A percentile compares a stretch with the other conserved stretches of the same genome.
Conservation (phyloP, 1,140 invertebrate species). For the Ridgeia piscesae region DNA sequence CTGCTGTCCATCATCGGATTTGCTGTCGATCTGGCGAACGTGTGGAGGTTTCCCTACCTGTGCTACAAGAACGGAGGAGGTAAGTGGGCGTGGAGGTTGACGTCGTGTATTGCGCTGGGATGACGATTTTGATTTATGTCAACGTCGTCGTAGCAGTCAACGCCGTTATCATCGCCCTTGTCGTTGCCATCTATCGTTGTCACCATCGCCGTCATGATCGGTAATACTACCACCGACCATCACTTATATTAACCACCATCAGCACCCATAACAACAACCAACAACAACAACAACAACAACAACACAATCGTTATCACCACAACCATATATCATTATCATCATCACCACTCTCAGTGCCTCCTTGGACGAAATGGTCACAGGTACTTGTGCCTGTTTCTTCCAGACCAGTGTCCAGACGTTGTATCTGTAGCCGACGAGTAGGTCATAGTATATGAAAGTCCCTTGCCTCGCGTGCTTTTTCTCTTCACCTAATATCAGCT, state of each 20-base stretch:
- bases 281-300: not conserved
- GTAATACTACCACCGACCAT: not conserved
- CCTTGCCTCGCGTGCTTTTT: not conserved
- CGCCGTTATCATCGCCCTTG: not conserved
- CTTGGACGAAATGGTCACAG: not conserved
- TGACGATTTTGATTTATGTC: not conserved
- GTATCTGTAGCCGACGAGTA: not conserved
- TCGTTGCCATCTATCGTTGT: not conserved
- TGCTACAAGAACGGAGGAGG: conserved; percentile 94
- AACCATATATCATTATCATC: not conserved
- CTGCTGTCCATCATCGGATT: conserved; percentile 61
- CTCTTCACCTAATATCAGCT: not conserved
- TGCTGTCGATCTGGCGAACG: conserved; percentile 75
- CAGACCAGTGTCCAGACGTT: too few relatives aligned
- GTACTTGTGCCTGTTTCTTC: not conserved
- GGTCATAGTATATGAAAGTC: not conserved
- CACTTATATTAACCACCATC: not conserved
- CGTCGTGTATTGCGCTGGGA: not conserved
- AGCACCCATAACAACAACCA: not conserved
- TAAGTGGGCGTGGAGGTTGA: conserved; percentile 30
- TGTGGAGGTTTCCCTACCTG: conserved; percentile 93
- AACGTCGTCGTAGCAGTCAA: not conserved
- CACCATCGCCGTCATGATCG: not conserved
- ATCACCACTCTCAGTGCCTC: not conserved
- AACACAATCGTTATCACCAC: not conserved